phyloP scores from a whole-genome alignment of 1,140 invertebrate genomes.

The Drosophila yakuba region DNA sequence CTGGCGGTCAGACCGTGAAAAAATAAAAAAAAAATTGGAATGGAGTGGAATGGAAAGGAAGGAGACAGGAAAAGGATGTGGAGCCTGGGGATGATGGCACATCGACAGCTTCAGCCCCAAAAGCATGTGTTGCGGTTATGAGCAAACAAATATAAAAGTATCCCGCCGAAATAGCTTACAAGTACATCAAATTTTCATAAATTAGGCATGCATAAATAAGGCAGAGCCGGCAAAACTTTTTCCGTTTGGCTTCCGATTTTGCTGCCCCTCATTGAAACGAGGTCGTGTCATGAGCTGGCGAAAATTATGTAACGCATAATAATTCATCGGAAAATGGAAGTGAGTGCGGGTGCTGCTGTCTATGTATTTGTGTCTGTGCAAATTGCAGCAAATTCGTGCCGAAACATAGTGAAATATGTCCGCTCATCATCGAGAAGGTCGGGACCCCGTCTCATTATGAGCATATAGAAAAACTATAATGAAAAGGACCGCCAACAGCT shows the following conservation, averaged over 20 bases:
- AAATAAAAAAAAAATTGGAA: slow-evolving; percentile 1
- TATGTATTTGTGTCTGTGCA: slow-evolving; percentile 62
- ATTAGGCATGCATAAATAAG: slow-evolving; percentile 83
- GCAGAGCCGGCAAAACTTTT: slow-evolving; percentile 58
- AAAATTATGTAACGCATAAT: slow-evolving; percentile 81
- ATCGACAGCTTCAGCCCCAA: slow-evolving; percentile 39
- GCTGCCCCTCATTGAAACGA: slow-evolving; percentile 9
- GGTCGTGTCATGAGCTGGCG: slow-evolving; percentile 72
- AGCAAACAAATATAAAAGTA: slow-evolving; percentile 83
- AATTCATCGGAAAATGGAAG: slow-evolving; percentile 63
- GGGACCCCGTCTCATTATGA: slow-evolving; percentile 36
- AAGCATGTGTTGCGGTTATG: slow-evolving; percentile 79
- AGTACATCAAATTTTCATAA: slow-evolving; percentile 84
- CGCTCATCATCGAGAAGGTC: slow-evolving; percentile 63
- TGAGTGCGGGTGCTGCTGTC: not conserved
- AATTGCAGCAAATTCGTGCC: slow-evolving; percentile 76
- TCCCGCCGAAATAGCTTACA: slow-evolving; percentile 80
- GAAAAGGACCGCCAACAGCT: slow-evolving; percentile 43
- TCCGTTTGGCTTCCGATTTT: slow-evolving; percentile 30
- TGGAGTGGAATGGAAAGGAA: not conserved
- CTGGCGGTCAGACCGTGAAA: slow-evolving; percentile 57
- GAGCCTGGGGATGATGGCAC: slow-evolving; percentile 18
- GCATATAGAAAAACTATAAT: slow-evolving; percentile 26
- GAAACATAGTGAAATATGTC: slow-evolving; percentile 72
- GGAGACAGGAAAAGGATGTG: slow-evolving; percentile 6